Evolutionary conservation across 2,113 vertebrate genomes (phyloP).

Genomic region (Nipponia nippon): DNA sequence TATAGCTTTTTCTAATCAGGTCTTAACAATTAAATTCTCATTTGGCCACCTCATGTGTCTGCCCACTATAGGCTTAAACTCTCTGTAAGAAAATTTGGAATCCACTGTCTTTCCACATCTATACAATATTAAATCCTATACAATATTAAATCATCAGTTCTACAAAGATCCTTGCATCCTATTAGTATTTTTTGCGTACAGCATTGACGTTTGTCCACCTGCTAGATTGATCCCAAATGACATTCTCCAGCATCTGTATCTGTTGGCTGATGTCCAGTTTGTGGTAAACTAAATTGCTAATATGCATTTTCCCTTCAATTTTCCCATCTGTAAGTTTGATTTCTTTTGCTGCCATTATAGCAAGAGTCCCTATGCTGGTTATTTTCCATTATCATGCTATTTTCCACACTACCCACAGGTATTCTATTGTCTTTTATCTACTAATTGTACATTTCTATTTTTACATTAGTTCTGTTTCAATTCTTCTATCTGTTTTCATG

Average conservation of each 20-base stretch:
- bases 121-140: background rate
- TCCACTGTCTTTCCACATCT: background rate
- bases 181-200: background rate
- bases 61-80: background rate
- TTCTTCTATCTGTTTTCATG: background rate
- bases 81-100: background rate
- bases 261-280: background rate
- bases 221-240: background rate
- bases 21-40: background rate
- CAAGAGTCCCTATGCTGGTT: background rate
- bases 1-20: background rate
- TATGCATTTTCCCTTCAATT: background rate
- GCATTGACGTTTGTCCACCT: background rate
- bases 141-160: background rate
- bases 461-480: background rate
- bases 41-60: background rate
- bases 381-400: background rate
- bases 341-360: background rate
- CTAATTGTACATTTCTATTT: background rate
- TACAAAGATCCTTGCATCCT: background rate
- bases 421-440: background rate
- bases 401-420: background rate
- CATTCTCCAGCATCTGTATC: background rate
- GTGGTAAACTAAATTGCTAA: background rate
- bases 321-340: background rate